Percentiles rank a stretch among this genome's conserved stretches.
phyloP scores from a whole-genome alignment of 1,140 invertebrate genomes.

The Aphaenogaster floridana region DNA sequence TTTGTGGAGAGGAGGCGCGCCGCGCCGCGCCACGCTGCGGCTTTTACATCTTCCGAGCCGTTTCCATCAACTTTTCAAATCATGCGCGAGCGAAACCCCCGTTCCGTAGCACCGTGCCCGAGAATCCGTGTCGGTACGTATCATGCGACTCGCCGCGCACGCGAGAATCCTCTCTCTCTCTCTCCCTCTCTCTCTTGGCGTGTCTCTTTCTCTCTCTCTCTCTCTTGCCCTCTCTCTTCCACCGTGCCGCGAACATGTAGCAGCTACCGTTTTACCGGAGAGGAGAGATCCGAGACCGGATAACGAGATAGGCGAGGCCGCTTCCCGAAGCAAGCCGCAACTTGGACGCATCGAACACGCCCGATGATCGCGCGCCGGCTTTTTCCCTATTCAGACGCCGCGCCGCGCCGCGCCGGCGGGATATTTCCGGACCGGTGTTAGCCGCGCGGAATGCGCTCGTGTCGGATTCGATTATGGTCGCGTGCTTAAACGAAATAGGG shows the following conservation, averaged over 20 bases:
- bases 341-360: constrained; percentile 52
- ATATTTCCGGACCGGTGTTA: constrained; percentile 53
- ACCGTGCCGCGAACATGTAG: constrained; percentile 6
- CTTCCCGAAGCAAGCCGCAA: constrained; percentile 48
- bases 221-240: constrained; percentile 17
- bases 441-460: constrained; percentile 13
- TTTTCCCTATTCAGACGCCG: constrained; percentile 22
- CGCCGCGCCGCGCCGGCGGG: neutral
- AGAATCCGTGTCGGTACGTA: constrained; percentile 62
- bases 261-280: constrained; percentile 51
- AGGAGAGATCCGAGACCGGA: constrained; percentile 56
- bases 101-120: constrained; percentile 10
- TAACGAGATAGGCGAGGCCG: constrained; percentile 58
- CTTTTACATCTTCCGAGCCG: constrained; percentile 79
- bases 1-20: constrained; percentile 75
- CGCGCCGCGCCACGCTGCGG: constrained; percentile 52
- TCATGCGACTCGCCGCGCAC: constrained; percentile 77
- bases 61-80: constrained; percentile 77
- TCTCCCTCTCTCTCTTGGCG: constrained; percentile 13
- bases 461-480: constrained; percentile 43
- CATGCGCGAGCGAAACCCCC: constrained; percentile 71
- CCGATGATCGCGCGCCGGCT: constrained; percentile 44
- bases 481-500: neutral
- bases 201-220: neutral
- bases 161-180: constrained; percentile 56